Percentiles rank a stretch among this genome's conserved stretches.
These are phyloP conservation scores for Ceratitis capitata DNA, from an alignment of 1,140 invertebrate species.

Conservation along the genomic window DNA sequence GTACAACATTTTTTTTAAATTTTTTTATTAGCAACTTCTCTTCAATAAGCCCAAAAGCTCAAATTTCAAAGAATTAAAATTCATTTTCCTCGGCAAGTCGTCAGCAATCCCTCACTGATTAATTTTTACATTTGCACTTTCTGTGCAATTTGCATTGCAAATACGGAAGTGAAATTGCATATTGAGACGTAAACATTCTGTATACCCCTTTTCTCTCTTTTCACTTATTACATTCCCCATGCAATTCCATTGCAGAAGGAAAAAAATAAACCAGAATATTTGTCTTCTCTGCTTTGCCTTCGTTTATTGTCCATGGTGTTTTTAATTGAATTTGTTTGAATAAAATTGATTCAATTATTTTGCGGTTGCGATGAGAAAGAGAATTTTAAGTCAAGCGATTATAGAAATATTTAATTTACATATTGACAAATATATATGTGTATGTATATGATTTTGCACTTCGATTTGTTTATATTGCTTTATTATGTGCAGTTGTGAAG, in stretches of 20 bases:
- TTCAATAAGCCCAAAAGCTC: not conserved
- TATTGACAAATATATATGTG: not conserved
- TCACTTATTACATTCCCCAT: not conserved
- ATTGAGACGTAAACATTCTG: not conserved
- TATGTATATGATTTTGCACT: no score
- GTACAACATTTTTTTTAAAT: no score
- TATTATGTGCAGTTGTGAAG: no score
- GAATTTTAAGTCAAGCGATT: not conserved
- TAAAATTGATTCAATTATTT: constrained; percentile 30
- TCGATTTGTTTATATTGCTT: no score
- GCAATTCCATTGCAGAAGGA: no score
- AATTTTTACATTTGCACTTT: not conserved
- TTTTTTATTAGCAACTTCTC: not conserved
- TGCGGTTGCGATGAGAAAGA: not conserved
- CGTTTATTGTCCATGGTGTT: not conserved
- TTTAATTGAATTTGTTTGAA: constrained; percentile 25
- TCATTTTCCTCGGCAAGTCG: not conserved
- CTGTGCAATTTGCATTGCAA: not conserved
- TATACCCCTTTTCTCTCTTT: not conserved
- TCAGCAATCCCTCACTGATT: not conserved
- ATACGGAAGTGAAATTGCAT: not conserved
- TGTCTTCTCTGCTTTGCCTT: not conserved
- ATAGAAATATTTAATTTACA: not conserved
- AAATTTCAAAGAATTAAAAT: not conserved
- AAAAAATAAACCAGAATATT: not conserved